Evolutionary conservation across 2,113 vertebrate genomes (phyloP).

Genomic region (Coptodon rendalli): DNA sequence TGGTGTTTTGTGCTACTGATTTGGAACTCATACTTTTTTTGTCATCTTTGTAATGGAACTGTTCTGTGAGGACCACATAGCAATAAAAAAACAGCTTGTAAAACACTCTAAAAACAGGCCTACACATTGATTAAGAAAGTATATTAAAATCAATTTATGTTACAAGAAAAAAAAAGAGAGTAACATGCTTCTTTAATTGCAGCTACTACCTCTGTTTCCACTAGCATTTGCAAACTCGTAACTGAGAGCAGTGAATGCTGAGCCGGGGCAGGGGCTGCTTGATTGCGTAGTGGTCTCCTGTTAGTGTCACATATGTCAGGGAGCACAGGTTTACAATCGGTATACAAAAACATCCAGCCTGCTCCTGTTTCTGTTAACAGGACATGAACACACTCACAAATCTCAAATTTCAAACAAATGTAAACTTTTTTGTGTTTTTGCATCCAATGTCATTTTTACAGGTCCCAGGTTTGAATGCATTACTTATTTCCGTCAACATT

Average conservation of each 20-base stretch:
- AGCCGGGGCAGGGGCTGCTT: not conserved
- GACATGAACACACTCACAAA: not conserved
- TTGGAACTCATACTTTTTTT: not conserved
- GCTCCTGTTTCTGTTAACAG: not conserved
- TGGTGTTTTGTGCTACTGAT: not conserved
- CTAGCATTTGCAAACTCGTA: not conserved
- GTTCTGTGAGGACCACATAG: not conserved
- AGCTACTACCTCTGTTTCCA: not conserved
- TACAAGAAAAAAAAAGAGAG: not conserved
- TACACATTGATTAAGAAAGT: not conserved
- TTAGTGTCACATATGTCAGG: not conserved
- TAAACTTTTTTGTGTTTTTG: not conserved
- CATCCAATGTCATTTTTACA: not conserved
- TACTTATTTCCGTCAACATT: not conserved
- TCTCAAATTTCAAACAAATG: not conserved
- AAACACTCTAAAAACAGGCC: not conserved
- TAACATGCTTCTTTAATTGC: not conserved
- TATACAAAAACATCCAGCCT: not conserved
- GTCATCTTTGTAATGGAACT: not conserved
- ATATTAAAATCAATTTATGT: not conserved
- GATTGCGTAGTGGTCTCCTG: not conserved
- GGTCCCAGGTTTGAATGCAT: not conserved
- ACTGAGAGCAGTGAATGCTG: not conserved
- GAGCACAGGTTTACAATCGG: not conserved
- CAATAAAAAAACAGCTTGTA: fast-evolving